Evolutionary conservation across 2,888 invertebrate species (phyloP).

Genomic region (Ypsolopha sequella): DNA sequence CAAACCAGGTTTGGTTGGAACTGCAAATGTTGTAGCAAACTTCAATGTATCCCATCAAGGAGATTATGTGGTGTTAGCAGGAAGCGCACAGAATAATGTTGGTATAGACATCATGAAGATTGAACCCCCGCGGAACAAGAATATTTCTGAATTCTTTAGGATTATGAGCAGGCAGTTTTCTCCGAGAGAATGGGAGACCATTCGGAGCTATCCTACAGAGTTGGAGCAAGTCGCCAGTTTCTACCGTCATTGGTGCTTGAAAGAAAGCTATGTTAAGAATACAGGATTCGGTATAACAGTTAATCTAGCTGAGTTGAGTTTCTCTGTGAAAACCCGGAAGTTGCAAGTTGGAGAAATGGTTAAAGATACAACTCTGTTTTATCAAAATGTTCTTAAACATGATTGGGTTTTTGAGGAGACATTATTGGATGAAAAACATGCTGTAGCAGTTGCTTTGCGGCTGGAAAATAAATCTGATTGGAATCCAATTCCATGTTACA

Average conservation of each 20-base stretch:
- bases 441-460: slow-evolving; percentile 80
- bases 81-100: slow-evolving; percentile 66
- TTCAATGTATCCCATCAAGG: slow-evolving; percentile 97
- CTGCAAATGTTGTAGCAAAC: slow-evolving; percentile 45
- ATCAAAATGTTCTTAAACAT: slow-evolving; percentile 65
- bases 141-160: slow-evolving; percentile 84
- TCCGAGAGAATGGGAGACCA: slow-evolving; percentile 81
- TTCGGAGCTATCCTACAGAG: slow-evolving; percentile 70
- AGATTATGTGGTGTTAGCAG: slow-evolving; percentile 85
- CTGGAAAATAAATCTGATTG: slow-evolving; percentile 23
- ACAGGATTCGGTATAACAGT: slow-evolving; percentile 87
- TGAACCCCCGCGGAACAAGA: slow-evolving; percentile 79
- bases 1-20: slow-evolving; percentile 74
- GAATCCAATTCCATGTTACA: slow-evolving; percentile 42
- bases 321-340: slow-evolving; percentile 71
- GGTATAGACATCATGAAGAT: slow-evolving; percentile 94
- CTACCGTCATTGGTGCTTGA: slow-evolving; percentile 92
- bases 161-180: slow-evolving; percentile 92
- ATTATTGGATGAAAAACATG: slow-evolving; percentile 80
- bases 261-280: slow-evolving; percentile 96
- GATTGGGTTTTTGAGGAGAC: slow-evolving; percentile 90
- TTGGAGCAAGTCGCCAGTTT: slow-evolving; percentile 81
- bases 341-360: slow-evolving; percentile 52
- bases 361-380: slow-evolving; percentile 75
- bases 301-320: slow-evolving; percentile 82